Base-by-base conservation (phyloP, 2,113 vertebrate genomes). In the Rhinichthys klamathensis region DNA sequence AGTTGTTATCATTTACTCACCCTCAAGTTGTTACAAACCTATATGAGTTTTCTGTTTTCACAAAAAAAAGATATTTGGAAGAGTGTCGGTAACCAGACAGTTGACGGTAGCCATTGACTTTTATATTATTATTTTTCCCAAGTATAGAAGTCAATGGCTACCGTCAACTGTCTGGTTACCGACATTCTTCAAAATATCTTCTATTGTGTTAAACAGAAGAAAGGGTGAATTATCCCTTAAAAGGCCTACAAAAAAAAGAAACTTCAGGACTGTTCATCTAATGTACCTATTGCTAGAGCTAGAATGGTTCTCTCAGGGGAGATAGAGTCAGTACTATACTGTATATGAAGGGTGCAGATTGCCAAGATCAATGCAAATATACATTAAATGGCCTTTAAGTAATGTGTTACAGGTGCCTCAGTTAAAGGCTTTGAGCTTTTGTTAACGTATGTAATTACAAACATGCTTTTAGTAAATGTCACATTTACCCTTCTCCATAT, bases 381-480 rank as follows among this genome's bases (percentile, higher is more conserved):
- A 60, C 84, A 32, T 21, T 67, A 21, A 77, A n/a, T 49, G 30
- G 6, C 63, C 38, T 44, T 61, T 80, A 60, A 65, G 30, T 13
- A 21, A 30, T 81, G 72, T 13, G 32, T 30, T 84, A 46, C 25
- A 72, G 41, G 44, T 35, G 72, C 65, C 27, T 58, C 7, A 23
- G 27, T 15, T n/a, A 49, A 23, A 46, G 11, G 21, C 18, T 18
- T 13, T 15, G 21, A 81, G 56, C 16, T 58, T 8, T 60, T 80
- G 60, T 67, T 85, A 51, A 18, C 13, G 49, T 38, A 51, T 16
- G 27, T 51, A 73, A 85, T 61, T 74, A 49, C 67, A 35, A 80
- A 61, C 38, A 74, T n/a, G 18, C 38, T 63, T 81, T 69, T 32
- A 60, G 13, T 58, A 69, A 9, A 32, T 44, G 61, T 69, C 83